Evolutionary conservation across 2,888 invertebrate species (phyloP).

Genomic region (Cerastoderma edule): DNA sequence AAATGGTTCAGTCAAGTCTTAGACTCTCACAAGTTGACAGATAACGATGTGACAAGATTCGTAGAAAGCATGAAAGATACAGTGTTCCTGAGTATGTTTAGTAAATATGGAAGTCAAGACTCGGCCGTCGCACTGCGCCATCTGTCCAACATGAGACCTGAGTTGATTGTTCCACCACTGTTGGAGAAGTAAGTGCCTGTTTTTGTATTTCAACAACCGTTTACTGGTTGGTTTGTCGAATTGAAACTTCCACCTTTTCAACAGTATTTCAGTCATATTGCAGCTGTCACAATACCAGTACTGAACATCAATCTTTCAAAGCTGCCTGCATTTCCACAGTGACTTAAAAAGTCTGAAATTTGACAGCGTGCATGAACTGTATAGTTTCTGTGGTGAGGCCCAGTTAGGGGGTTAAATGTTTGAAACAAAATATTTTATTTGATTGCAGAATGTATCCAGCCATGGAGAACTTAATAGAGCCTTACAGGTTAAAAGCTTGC

Average conservation of each 20-base stretch:
- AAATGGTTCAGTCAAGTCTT: slow-evolving; percentile 90
- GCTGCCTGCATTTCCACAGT: no score
- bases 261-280: no score
- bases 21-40: slow-evolving; percentile 89
- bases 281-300: no score
- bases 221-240: no score
- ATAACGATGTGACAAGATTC: slow-evolving; percentile 92
- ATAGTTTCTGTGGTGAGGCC: slow-evolving; percentile 83
- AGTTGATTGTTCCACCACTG: slow-evolving; percentile 92
- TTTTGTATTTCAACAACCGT: no score
- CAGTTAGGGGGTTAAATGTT: slow-evolving; percentile 84
- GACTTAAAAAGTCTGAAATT: slow-evolving; percentile 34
- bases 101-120: slow-evolving; percentile 87
- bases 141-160: slow-evolving; percentile 91
- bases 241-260: no score
- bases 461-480: no score
- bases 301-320: no score
- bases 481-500: slow-evolving; percentile 83
- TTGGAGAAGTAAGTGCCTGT: slow-evolving; percentile 89
- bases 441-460: neutral
- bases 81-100: slow-evolving; percentile 91
- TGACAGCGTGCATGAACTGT: slow-evolving; percentile 84
- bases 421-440: neutral
- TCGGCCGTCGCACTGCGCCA: slow-evolving; percentile 90
- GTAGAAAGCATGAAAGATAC: slow-evolving; percentile 90